Evolutionary conservation across 2,113 vertebrate genomes (phyloP), one percentile per base, ranked within the genome.

Genomic region (Paraplagusia blochii): DNA sequence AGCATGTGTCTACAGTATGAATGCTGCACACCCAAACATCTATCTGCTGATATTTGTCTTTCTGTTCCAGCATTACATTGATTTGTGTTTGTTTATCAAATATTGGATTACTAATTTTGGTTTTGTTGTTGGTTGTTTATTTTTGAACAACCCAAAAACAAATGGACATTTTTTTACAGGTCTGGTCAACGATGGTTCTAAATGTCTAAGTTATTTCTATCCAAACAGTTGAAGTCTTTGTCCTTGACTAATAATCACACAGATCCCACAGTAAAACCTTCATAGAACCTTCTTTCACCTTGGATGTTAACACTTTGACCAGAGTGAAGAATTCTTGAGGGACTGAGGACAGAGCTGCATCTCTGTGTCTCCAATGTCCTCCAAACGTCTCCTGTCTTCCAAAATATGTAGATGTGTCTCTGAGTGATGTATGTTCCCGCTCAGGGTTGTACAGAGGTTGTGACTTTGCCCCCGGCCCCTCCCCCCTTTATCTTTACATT

Each of bases 361-460:
- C 47, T 40, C 14, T 65, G 66, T 52, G 64, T 70, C 43, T 70
- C 61, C 39, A 47, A 0, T 1, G 58, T 77, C 56, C 66, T 79
- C 61, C 53, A 69, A 62, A 44, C 16, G 76, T 59, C 62, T 72
- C 35, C 48, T 63, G 69, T 80, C 58, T 51, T 48, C 29, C 42
- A 49, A 19, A 45, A 19, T 69, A 65, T 69, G 65, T 42, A 18
- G 47, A 10, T 76, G 49, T 39, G 51, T n/a, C 47, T 15, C 29
- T 63, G 65, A 77, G 47, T 75, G 79, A 82, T 81, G 58, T 64
- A 67, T 78, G 72, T 54, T 48, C 15, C n/a, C 2, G 45, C 49
- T 7, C 48, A 22, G 47, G 72, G 76, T 67, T 44, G 47, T 53
- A 54, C 55, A 43, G 56, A 75, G 58, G 71, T 15, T 45, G 10